Percentiles rank a stretch among this genome's conserved stretches.
phyloP scores from a whole-genome alignment of 2,113 vertebrate genomes.

The Coturnix japonica region DNA sequence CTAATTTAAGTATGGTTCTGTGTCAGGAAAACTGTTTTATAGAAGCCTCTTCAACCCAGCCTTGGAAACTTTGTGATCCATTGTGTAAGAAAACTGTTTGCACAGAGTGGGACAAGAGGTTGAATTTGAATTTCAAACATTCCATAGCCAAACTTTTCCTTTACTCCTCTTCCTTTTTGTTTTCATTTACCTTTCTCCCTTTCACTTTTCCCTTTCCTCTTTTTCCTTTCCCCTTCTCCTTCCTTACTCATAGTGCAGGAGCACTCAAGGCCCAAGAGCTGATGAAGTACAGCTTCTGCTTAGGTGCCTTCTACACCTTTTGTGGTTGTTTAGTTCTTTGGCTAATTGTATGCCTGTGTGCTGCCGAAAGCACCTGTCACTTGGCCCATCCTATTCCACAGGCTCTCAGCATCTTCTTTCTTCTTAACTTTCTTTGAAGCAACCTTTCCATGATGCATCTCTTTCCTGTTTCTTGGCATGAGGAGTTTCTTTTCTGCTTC shows the following conservation, averaged over 20 bases:
- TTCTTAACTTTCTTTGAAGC: neutral
- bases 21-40: conserved; percentile 56
- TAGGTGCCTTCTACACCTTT: neutral
- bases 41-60: conserved; percentile 21
- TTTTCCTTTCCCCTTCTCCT: neutral
- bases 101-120: neutral
- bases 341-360: neutral
- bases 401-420: neutral
- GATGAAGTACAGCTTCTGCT: neutral
- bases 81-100: neutral
- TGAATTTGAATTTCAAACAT: neutral
- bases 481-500: too few relatives aligned
- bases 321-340: accelerated
- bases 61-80: conserved; percentile 30
- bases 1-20: conserved; percentile 62
- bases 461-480: neutral
- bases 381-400: neutral
- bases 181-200: neutral
- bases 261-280: neutral
- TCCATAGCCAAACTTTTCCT: neutral
- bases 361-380: neutral
- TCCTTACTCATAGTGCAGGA: accelerated
- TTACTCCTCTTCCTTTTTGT: neutral
- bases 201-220: too few relatives aligned
- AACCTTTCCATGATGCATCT: neutral